Evolutionary conservation across 53 echinoderm and acorn worm species (phyloP).

Genomic region (Apostichopus leukothele): DNA sequence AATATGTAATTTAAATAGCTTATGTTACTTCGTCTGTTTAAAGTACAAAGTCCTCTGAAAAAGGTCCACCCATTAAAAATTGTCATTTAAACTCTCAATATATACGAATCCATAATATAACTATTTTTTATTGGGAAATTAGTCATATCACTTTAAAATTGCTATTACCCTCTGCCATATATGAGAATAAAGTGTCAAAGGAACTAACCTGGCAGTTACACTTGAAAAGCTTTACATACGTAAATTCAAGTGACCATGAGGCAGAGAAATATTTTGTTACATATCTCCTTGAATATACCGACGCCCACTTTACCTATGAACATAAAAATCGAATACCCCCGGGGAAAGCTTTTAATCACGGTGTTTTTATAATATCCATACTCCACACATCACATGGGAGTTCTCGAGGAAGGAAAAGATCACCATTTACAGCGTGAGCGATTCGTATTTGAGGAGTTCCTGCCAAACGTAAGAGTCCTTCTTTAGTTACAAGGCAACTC

Average conservation of each 20-base stretch:
- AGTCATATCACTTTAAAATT: slow-evolving; percentile 26
- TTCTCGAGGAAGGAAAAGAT: not conserved
- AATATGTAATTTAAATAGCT: too few relatives aligned
- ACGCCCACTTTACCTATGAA: slow-evolving; percentile 19
- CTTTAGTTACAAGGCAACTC: not conserved
- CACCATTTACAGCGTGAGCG: slow-evolving; percentile 21
- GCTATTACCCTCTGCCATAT: slow-evolving; percentile 9
- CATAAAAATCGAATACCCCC: slow-evolving; percentile 41
- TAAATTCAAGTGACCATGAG: slow-evolving; percentile 44
- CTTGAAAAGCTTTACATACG: slow-evolving; percentile 22
- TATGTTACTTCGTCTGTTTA: too few relatives aligned
- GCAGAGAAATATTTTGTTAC: slow-evolving; percentile 27
- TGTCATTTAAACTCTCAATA: too few relatives aligned
- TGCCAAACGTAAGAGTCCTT: slow-evolving; percentile 9
- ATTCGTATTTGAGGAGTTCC: slow-evolving; percentile 2
- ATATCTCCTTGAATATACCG: slow-evolving; percentile 12
- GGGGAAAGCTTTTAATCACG: slow-evolving; percentile 46
- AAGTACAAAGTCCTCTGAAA: too few relatives aligned
- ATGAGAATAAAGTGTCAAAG: slow-evolving; percentile 14
- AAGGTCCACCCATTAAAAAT: too few relatives aligned
- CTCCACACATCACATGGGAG: slow-evolving; percentile 42
- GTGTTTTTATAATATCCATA: slow-evolving; percentile 41
- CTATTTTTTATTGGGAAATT: not conserved
- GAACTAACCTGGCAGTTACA: not conserved
- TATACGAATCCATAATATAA: too few relatives aligned